Evolutionary conservation across 2,797 vertebrate genomes (phyloP), one percentile per base, ranked within the genome.

Genomic region (Sebastes jordani): DNA sequence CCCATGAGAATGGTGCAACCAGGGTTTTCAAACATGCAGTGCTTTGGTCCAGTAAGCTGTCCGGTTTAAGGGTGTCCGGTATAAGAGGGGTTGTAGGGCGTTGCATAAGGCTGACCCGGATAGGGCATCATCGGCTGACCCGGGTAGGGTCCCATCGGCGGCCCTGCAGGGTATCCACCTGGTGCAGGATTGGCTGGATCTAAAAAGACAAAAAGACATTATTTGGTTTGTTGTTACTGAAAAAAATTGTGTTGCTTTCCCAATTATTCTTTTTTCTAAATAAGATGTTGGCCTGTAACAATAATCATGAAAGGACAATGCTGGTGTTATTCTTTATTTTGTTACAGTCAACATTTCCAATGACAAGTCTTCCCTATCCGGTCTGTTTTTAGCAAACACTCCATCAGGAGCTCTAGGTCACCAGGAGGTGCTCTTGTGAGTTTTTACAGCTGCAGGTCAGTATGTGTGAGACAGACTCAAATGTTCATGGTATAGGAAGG

Each of bases 71-170:
- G 65, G 78, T 93, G 20, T 66, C 92, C 89, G 16, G 90, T 1
- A 23, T 96, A 97, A 11, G 95, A 92, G 1, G 97, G 97, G 88
- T 98, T 97, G 92, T 96, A 97, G 5, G 97, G 95, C 1, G 20
- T 30, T 68, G 36, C 32, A 6, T 55, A 7, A 32, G 56, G 62
- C 27, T 64, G 74, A 6, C 23, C 25, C 1, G 72, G 16, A 6
- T 66, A 11, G 4, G 61, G 38, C 11, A 49, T 2, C 76, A 79
- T 22, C 0, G 80, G 87, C 16, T 90, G 74, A 5, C 23, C 25
- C 1, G 72, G 16, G 7, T 66, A 11, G 5, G 61, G 38, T 11
- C 42, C 2, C 76, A 79, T 23, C 0, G 80, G 87, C 13, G 90
- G 81, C 1, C 77, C 84, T 6, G 84, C 76, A 27, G 22, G 49